Evolutionary conservation across 2,797 vertebrate genomes (phyloP).

Genomic region (Epinephelus coioides): DNA sequence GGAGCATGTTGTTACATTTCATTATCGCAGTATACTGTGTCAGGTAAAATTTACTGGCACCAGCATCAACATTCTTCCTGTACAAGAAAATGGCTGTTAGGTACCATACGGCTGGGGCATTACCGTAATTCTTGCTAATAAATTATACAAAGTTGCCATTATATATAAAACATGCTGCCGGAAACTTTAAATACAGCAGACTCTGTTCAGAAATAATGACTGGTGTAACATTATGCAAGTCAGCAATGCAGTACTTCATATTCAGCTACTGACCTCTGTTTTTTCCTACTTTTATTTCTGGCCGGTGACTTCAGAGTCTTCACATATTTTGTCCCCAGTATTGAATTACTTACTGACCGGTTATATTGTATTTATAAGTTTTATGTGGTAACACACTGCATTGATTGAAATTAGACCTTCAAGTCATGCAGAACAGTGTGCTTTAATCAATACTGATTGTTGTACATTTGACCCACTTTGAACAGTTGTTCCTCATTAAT

Average conservation of each 20-base stretch:
- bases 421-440: conserved; percentile 29
- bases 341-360: conserved; percentile 26
- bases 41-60: neutral
- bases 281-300: neutral
- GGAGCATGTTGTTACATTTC: too few relatives aligned
- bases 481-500: conserved; percentile 42
- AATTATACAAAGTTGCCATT: neutral
- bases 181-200: neutral
- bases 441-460: conserved; percentile 45
- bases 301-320: neutral
- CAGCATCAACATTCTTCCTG: neutral
- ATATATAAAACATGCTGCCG: neutral
- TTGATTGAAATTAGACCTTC: conserved; percentile 24
- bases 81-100: neutral
- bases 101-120: neutral
- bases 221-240: neutral
- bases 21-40: neutral
- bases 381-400: conserved; percentile 16
- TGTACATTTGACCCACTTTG: conserved; percentile 44
- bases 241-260: neutral
- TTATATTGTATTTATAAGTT: conserved; percentile 27
- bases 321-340: neutral
- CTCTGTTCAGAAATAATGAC: neutral
- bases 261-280: conserved; percentile 3
- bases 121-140: neutral